A percentile compares a stretch with the other conserved stretches of the same genome.
phyloP scores from a whole-genome alignment of 2,797 vertebrate genomes.

The Muscicapa comitata region DNA sequence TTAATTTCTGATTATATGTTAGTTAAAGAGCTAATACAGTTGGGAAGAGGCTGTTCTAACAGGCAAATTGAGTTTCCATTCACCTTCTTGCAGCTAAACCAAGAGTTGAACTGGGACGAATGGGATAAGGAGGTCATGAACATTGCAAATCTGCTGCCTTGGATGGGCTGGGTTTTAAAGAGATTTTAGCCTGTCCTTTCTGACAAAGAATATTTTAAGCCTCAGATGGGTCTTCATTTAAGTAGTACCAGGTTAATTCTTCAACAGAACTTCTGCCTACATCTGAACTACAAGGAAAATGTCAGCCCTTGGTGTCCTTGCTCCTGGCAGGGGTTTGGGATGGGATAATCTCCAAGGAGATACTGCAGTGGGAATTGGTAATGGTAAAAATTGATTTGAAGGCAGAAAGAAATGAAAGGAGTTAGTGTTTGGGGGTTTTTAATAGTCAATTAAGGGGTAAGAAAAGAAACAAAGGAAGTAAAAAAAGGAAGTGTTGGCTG shows the following conservation, averaged over 20 bases:
- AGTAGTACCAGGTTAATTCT: neutral
- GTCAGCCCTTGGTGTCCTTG: neutral
- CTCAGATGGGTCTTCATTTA: neutral
- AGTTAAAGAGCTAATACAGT: neutral
- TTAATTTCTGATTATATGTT: conserved; percentile 33
- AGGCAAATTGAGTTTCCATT: neutral
- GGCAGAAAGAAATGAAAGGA: neutral
- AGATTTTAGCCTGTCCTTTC: neutral
- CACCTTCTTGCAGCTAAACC: neutral
- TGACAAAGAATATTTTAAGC: neutral
- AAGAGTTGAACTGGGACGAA: conserved; percentile 2
- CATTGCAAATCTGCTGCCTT: neutral
- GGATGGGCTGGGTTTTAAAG: neutral
- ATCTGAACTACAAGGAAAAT: neutral
- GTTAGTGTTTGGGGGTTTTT: neutral
- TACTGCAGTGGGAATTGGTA: accelerated
- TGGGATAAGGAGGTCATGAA: neutral
- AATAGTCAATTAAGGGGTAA: neutral
- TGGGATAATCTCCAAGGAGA: neutral
- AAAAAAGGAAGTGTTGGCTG: neutral
- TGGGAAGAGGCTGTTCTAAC: conserved; percentile 2
- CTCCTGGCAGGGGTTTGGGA: neutral
- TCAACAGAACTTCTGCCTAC: neutral
- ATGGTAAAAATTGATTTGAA: neutral
- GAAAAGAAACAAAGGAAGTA: neutral